These are phyloP conservation scores for Odontomyia ornata DNA, from an alignment of 2,888 invertebrate genomes.

Conservation along the genomic window DNA sequence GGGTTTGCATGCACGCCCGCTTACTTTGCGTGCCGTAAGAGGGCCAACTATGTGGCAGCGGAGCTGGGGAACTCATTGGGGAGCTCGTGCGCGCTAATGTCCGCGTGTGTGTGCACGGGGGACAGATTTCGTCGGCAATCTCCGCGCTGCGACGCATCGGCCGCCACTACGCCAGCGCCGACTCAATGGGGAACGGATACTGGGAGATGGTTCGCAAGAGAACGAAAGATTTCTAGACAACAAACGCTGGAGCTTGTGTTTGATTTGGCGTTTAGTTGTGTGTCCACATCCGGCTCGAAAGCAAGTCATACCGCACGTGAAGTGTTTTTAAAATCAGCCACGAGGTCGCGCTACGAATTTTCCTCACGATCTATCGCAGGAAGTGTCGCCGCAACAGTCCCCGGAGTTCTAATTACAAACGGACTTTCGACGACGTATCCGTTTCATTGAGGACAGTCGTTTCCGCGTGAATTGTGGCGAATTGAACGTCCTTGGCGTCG, in stretches of 20 bases:
- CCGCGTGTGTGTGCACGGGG: background rate
- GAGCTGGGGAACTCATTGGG: conserved; percentile 16
- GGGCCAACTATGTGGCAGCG: conserved; percentile 4
- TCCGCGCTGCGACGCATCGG: background rate
- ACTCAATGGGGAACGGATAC: background rate
- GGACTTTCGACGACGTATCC: conserved; percentile 10
- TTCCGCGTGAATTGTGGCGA: background rate
- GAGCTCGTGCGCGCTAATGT: conserved; percentile 18
- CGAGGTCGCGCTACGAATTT: conserved; percentile 60
- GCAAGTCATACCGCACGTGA: conserved; percentile 61
- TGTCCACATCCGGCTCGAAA: conserved; percentile 65
- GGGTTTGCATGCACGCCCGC: background rate
- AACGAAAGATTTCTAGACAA: conserved; percentile 32
- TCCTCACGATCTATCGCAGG: background rate
- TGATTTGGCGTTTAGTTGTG: conserved; percentile 59
- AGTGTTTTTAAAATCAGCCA: conserved; percentile 62
- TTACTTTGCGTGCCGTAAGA: too few species aligned
- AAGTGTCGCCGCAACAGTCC: conserved; percentile 11
- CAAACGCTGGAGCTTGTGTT: conserved; percentile 17
- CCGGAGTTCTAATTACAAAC: background rate
- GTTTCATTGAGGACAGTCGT: background rate
- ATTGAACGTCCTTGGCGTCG: too few species aligned
- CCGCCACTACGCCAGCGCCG: conserved; percentile 10
- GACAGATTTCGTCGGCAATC: background rate
- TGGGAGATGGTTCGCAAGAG: conserved; percentile 15